Conservation (phyloP, 30 jellyfish, hydroid and myxozoan species). For the Hydractinia echinata region DNA sequence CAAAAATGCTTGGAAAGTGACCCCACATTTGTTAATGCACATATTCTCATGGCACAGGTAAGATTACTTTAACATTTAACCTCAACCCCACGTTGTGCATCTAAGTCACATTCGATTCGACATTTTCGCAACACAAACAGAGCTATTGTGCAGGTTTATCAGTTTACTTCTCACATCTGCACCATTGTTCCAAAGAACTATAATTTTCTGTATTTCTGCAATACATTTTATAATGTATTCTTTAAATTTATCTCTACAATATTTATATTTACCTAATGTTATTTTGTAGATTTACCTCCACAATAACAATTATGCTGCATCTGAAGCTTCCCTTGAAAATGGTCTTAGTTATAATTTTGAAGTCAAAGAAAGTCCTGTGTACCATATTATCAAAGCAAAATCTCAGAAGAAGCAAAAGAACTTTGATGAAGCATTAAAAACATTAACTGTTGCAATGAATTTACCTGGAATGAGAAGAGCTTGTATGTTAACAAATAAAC, state of each 20-base stretch:
- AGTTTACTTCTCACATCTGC: too few species aligned
- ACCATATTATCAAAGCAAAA: constrained; percentile 87
- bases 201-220: too few species aligned
- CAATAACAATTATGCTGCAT: constrained; percentile 68
- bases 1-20: constrained; percentile 70
- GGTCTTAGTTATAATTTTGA: constrained; percentile 95
- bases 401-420: constrained; percentile 70
- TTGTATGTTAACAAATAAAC: background rate
- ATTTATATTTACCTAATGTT: background rate
- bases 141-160: too few species aligned
- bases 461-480: constrained; percentile 76
- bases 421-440: constrained; percentile 69
- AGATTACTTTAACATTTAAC: background rate
- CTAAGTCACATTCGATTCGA: too few species aligned
- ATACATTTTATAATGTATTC: too few species aligned
- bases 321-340: constrained; percentile 93
- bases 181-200: too few species aligned
- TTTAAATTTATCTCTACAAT: too few species aligned
- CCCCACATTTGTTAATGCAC: constrained; percentile 84
- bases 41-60: constrained; percentile 97
- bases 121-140: too few species aligned
- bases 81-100: too few species aligned
- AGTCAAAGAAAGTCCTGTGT: constrained; percentile 86
- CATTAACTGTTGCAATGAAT: constrained; percentile 65
- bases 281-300: constrained; percentile 60